Conservation (phyloP, 2,797 vertebrate species). For the Rachycentron canadum region DNA sequence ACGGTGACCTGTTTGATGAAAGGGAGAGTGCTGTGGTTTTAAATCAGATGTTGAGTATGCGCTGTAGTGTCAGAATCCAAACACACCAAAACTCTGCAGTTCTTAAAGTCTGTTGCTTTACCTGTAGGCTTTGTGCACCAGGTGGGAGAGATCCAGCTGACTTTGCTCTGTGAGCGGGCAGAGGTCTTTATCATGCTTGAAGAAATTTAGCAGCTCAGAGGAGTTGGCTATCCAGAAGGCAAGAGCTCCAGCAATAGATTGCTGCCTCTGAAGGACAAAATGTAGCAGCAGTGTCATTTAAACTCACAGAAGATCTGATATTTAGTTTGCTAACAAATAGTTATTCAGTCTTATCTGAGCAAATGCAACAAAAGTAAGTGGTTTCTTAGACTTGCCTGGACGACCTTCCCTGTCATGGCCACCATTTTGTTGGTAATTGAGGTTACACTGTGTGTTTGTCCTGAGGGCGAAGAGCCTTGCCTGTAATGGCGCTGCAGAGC, state of each 20-base stretch:
- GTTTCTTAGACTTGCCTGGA: slow-evolving; percentile 87
- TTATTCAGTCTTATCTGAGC: not conserved
- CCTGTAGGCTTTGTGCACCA: slow-evolving; percentile 93
- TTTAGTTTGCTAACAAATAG: not conserved
- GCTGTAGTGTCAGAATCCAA: not conserved
- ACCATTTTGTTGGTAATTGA: slow-evolving; percentile 91
- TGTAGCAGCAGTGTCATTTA: not conserved
- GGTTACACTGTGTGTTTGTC: slow-evolving; percentile 84
- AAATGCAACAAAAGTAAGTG: not conserved
- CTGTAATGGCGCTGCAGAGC: slow-evolving; percentile 86
- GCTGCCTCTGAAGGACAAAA: slow-evolving; percentile 88
- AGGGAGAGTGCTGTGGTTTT: not conserved
- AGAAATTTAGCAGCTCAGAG: slow-evolving; percentile 94
- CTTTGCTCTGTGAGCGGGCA: slow-evolving; percentile 88
- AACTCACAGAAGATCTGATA: slow-evolving; percentile 1
- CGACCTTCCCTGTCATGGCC: slow-evolving; percentile 91
- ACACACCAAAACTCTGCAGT: not conserved
- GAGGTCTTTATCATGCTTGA: slow-evolving; percentile 92
- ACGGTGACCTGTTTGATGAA: not conserved
- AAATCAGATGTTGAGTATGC: not conserved
- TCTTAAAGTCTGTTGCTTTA: slow-evolving; percentile 65
- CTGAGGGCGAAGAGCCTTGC: slow-evolving; percentile 71
- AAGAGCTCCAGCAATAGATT: slow-evolving; percentile 89
- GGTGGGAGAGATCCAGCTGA: slow-evolving; percentile 89
- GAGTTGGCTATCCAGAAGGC: slow-evolving; percentile 97